Evolutionary conservation across 2,113 vertebrate species (phyloP), one percentile per base, ranked within the genome.

Genomic region (Mastomys natalensis): DNA sequence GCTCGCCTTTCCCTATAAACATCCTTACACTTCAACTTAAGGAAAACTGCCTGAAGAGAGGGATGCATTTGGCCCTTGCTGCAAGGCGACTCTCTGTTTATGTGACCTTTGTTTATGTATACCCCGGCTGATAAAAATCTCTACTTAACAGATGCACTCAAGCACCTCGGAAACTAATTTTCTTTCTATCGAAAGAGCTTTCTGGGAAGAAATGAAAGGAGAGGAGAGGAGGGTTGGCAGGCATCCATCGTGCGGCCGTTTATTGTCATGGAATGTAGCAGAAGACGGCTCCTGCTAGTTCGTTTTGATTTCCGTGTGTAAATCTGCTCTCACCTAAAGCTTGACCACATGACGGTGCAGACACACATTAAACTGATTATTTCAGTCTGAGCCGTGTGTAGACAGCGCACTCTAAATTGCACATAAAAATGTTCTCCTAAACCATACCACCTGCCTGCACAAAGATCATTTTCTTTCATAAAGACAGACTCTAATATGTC

Each of bases 261-360:
- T 93, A 84, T 51, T 97, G 97, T 96, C 98, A 90, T 89, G 97
- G 95, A 97, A 98, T 95, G 93, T 76, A 78, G 94, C 90, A 97
- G 97, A 95, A 95, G 94, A 96, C 5, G 2, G 94, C 45, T 96
- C 92, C 93, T 31, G 96, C 87, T 60, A 95, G 96, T 97, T 97
- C 93, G 95, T 98, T 98, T 98, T 98, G 97, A 98, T 98, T 98
- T 98, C 31, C 62, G 93, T 97, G 97, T 97, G 93, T 98, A 98
- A 98, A 98, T 98, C 98, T 98, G 97, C 97, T 98, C 96, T 98
- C 98, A 98, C 98, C 98, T 98, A 95, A 86, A 94, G 87, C 91
- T 96, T 97, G 98, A 97, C 93, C 97, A 84, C 95, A 90, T 97
- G 97, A 97, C 51, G 89, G 73, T 89, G 91, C 88, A 95, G 95